Conservation (phyloP, 2,797 vertebrate genomes). For the Phalanger gymnotis region DNA sequence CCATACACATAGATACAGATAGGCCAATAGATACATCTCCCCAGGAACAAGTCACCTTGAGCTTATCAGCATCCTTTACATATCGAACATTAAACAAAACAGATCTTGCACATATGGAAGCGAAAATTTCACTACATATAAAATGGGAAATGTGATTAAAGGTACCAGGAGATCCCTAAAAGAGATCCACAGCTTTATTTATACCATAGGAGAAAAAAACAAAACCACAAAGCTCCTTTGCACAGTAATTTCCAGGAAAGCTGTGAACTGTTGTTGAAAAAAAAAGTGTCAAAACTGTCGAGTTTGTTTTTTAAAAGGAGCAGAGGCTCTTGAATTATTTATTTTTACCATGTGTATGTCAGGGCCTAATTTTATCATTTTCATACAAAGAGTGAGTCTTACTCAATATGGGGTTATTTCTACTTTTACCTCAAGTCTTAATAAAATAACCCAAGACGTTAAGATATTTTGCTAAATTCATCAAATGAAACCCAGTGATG, state of each 20-base stretch:
- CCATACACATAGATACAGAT: background rate
- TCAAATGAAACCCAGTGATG: slow-evolving; percentile 19
- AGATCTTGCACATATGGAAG: background rate
- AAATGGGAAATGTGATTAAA: slow-evolving; percentile 20
- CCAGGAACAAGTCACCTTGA: slow-evolving; percentile 25
- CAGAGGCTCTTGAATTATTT: slow-evolving; percentile 22
- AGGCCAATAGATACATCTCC: background rate
- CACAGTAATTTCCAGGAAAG: slow-evolving; percentile 58
- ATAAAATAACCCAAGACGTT: slow-evolving; percentile 33
- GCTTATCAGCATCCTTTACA: slow-evolving; percentile 26
- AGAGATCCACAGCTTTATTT: slow-evolving; percentile 18
- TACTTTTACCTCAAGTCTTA: slow-evolving; percentile 24
- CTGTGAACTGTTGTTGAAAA: slow-evolving; percentile 51
- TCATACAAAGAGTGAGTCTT: slow-evolving; percentile 12
- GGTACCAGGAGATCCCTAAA: background rate
- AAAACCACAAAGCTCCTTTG: background rate
- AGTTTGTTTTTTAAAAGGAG: slow-evolving; percentile 52
- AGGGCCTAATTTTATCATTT: slow-evolving; percentile 58
- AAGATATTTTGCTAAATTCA: slow-evolving; percentile 34
- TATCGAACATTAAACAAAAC: slow-evolving; percentile 40
- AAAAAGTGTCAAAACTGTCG: slow-evolving; percentile 53
- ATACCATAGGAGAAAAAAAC: slow-evolving; percentile 8
- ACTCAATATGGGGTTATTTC: slow-evolving; percentile 19
- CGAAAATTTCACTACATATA: slow-evolving; percentile 17
- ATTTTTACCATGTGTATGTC: slow-evolving; percentile 62